phyloP scores from a whole-genome alignment of 2,113 vertebrate species.

The Bungarus multicinctus region DNA sequence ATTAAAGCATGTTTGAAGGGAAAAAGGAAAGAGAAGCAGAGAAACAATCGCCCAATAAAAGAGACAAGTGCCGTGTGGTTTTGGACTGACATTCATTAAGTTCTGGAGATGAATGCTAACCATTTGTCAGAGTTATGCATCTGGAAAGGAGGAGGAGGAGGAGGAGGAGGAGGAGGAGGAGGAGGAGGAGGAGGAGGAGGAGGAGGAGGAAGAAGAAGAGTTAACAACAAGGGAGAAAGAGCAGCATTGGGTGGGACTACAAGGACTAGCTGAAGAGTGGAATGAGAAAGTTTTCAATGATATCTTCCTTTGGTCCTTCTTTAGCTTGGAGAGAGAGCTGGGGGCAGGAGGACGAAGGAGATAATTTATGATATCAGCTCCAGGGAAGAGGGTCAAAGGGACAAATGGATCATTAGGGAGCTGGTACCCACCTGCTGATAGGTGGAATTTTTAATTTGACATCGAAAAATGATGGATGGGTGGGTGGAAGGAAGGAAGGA shows the following conservation, averaged over 20 bases:
- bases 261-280: not conserved
- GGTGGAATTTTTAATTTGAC: slow-evolving; percentile 32
- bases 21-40: not conserved
- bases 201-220: not conserved
- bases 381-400: not conserved
- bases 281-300: not conserved
- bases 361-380: not conserved
- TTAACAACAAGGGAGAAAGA: not conserved
- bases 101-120: slow-evolving; percentile 52
- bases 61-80: slow-evolving; percentile 72
- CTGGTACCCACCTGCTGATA: not conserved
- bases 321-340: not conserved
- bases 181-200: too few relatives aligned
- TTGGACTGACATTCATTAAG: slow-evolving; percentile 53
- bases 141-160: not conserved
- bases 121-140: slow-evolving; percentile 57
- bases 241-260: not conserved
- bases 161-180: not conserved
- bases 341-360: accelerated
- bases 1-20: slow-evolving; percentile 65
- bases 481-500: too few relatives aligned
- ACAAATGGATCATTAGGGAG: not conserved
- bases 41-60: slow-evolving; percentile 52
- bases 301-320: not conserved
- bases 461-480: not conserved